phyloP scores from a whole-genome alignment of 2,888 invertebrate species.

The Drosophila mimica region DNA sequence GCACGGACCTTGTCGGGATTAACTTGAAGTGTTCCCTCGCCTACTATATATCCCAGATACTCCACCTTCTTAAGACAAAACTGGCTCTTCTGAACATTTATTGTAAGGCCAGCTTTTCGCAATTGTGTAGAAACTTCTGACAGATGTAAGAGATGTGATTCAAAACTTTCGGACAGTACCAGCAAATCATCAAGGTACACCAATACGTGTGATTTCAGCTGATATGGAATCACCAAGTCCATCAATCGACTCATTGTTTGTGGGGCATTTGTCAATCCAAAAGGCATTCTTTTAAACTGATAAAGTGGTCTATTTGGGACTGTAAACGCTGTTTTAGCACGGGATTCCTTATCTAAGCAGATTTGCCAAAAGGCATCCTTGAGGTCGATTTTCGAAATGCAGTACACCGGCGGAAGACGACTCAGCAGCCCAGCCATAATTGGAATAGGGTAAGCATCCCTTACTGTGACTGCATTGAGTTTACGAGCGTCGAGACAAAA shows the following conservation, averaged over 20 bases:
- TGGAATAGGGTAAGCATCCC: conserved; percentile 2
- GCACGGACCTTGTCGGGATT: not conserved
- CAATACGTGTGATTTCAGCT: not conserved
- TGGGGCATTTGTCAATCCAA: conserved; percentile 7
- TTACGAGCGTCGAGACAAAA: not conserved
- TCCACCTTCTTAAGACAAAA: not conserved
- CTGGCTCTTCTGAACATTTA: not conserved
- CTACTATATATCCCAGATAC: not conserved
- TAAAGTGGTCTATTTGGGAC: conserved; percentile 7
- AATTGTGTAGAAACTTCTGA: not conserved
- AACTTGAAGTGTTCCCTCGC: not conserved
- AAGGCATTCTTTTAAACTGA: conserved; percentile 8
- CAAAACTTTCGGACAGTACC: not conserved
- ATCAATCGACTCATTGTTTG: conserved; percentile 16
- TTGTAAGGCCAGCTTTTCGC: not conserved
- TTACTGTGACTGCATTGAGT: conserved; percentile 1
- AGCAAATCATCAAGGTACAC: conserved; percentile 1
- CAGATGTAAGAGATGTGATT: not conserved
- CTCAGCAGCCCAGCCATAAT: not conserved
- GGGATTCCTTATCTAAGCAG: not conserved
- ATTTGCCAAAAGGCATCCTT: conserved; percentile 9
- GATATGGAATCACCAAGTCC: conserved; percentile 3
- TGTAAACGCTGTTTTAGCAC: conserved; percentile 9
- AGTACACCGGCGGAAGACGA: not conserved
- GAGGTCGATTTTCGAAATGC: not conserved